Evolutionary conservation across 2,797 vertebrate species (phyloP), one percentile per base, ranked within the genome.

Genomic region (Arnoldichthys spilopterus): DNA sequence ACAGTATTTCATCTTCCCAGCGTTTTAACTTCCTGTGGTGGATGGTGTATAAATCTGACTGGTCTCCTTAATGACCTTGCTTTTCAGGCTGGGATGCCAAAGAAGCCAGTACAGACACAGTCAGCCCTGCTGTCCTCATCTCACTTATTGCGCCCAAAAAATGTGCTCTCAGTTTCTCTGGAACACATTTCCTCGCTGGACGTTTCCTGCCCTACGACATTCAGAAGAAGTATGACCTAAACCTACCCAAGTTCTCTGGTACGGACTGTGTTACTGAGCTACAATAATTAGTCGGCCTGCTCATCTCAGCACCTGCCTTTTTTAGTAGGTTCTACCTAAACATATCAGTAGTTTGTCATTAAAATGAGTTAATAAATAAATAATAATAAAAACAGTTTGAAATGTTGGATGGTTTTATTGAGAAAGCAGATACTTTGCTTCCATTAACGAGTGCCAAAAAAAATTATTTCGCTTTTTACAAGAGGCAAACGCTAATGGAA

Each of bases 151-250:
- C 92, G 0, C 94, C 95, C 66, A 96, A 95, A 84, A 87, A 83
- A 24, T 94, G 94, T 0, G 87, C 93, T 0, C 82, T 84, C 0
- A 85, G 86, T 34, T 95, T 95, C 85, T 82, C 89, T 8, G 95
- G 94, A 56, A 91, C 90, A 32, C 94, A 95, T 82, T 92, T 94
- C 1, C 91, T 95, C 58, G 95, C 93, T 0, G 94, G 94, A 11
- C 88, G 94, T 4, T 94, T 94, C 63, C 87, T 95, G 32, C 94
- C 95, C 0, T 91, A 92, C 2, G 94, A 95, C 0, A 75, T 95
- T 72, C 93, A 92, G 85, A 93, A 91, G 79, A 95, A 95, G 78
- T 95, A 93, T 3, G 90, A 92, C n/a, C 90, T 95, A 62, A 92
- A 92, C 79, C 86, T 90, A 0, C 95, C 93, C 0, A 86, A 86